Conservation (phyloP, 1,140 invertebrate species). For the Zeugodacus cucurbitae region DNA sequence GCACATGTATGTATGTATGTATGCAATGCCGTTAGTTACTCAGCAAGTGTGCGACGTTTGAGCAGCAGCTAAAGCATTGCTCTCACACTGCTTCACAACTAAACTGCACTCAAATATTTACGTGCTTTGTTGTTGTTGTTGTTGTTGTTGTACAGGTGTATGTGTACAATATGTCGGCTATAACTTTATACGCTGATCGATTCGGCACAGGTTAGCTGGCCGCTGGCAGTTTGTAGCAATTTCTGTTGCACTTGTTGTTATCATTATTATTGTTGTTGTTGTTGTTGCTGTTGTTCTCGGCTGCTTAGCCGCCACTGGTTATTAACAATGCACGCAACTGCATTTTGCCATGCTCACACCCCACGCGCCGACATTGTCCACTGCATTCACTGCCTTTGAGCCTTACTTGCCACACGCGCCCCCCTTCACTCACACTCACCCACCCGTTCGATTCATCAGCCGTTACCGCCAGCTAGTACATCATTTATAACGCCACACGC, state of each 20-base stretch:
- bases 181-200: slow-evolving; percentile 13
- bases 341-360: not conserved
- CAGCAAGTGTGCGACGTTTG: not conserved
- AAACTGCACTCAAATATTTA: slow-evolving; percentile 17
- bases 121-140: too few species aligned
- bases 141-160: not conserved
- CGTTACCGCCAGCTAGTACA: not conserved
- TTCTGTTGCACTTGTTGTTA: not conserved
- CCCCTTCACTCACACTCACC: not conserved
- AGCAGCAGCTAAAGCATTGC: slow-evolving; percentile 4
- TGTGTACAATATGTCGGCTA: not conserved
- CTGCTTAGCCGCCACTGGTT: slow-evolving; percentile 30
- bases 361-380: not conserved
- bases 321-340: slow-evolving; percentile 31
- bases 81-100: not conserved
- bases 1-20: not conserved
- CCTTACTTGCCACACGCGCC: not conserved
- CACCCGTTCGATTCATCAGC: not conserved
- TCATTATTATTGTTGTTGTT: not conserved
- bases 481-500: not conserved
- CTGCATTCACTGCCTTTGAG: not conserved
- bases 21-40: not conserved
- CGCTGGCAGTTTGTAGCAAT: slow-evolving; percentile 16
- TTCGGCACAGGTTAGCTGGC: not conserved
- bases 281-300: not conserved